Evolutionary conservation across 2,113 vertebrate genomes (phyloP).

Genomic region (Cranoglanis bouderius): DNA sequence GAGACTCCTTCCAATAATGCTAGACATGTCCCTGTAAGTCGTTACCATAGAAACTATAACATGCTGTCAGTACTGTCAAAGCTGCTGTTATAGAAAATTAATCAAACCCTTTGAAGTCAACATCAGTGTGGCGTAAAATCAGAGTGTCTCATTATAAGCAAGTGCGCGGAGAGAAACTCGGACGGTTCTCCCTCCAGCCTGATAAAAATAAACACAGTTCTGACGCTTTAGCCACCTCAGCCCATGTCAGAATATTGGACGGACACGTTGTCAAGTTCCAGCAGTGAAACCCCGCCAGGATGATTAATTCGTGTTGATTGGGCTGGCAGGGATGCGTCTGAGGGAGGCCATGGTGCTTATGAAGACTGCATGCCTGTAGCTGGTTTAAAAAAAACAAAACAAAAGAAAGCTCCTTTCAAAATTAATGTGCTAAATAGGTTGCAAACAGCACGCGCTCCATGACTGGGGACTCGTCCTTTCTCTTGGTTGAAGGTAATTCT

Average conservation of each 20-base stretch:
- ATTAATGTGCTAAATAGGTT: neutral
- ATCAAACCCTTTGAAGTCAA: neutral
- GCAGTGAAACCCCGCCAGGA: conserved; percentile 4
- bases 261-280: conserved; percentile 38
- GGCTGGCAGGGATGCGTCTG: conserved; percentile 14
- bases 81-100: neutral
- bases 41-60: neutral
- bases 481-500: neutral
- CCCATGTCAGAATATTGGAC: conserved; percentile 41
- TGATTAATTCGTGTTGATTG: conserved; percentile 51
- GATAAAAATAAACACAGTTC: conserved; percentile 46
- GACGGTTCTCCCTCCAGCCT: neutral
- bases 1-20: neutral
- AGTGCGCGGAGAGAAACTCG: neutral
- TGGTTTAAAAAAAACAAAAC: neutral
- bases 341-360: neutral
- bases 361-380: neutral
- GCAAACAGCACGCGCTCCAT: neutral
- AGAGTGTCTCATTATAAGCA: neutral
- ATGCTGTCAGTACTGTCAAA: neutral
- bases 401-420: neutral
- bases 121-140: neutral
- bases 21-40: neutral
- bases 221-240: conserved; percentile 34
- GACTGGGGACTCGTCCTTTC: neutral